phyloP scores from a whole-genome alignment of 2,888 invertebrate species.

The Lasius platythorax region DNA sequence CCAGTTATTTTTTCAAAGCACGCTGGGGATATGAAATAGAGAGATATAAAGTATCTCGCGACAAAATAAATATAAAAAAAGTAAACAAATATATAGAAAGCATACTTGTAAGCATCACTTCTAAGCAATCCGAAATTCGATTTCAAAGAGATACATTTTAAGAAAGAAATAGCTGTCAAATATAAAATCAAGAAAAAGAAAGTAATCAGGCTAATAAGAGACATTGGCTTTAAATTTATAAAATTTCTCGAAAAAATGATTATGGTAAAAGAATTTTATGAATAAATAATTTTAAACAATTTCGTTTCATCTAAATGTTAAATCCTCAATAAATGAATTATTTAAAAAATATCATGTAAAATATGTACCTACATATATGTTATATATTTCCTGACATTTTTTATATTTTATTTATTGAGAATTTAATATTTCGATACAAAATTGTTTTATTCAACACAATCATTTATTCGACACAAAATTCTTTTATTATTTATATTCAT shows the following conservation, averaged over 20 bases:
- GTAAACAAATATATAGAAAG: not conserved
- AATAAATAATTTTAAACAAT: not conserved
- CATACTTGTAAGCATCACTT: not conserved
- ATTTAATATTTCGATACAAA: not conserved
- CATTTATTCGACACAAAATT: too few relatives aligned
- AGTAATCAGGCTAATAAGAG: not conserved
- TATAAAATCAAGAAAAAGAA: not conserved
- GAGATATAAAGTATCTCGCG: not conserved
- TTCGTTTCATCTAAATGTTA: not conserved
- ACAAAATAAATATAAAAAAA: not conserved
- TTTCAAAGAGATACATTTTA: not conserved
- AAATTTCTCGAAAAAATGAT: not conserved
- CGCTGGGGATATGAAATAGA: too few relatives aligned
- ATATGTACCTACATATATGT: not conserved
- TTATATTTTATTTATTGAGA: too few relatives aligned
- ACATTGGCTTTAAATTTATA: not conserved
- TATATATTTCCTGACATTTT: not conserved
- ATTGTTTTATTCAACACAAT: not conserved
- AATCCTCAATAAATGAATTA: not conserved
- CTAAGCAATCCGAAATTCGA: not conserved
- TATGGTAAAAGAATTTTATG: not conserved
- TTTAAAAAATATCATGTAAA: not conserved
- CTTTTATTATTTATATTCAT: too few relatives aligned
- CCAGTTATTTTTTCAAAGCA: slow-evolving; percentile 26
- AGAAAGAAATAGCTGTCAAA: not conserved